A percentile compares a stretch with the other conserved stretches of the same genome.
phyloP scores from a whole-genome alignment of 2,113 vertebrate genomes.

The Bettongia penicillata region DNA sequence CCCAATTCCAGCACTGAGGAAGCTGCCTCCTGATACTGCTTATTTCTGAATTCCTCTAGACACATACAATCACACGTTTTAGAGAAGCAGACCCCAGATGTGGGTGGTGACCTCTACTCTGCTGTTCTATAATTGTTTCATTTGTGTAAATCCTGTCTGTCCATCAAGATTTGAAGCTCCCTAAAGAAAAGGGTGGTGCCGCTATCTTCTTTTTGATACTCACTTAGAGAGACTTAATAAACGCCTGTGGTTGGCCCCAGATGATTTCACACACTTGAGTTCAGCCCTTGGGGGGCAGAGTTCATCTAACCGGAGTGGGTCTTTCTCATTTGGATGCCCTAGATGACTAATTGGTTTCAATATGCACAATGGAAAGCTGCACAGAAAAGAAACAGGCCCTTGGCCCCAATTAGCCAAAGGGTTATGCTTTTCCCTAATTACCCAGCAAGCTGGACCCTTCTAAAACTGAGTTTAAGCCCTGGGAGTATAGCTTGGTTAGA shows the following conservation, averaged over 20 bases:
- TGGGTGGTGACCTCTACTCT: not conserved
- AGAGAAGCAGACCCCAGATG: not conserved
- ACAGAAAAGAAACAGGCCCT: slow-evolving; percentile 36
- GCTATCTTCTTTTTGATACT: slow-evolving; percentile 20
- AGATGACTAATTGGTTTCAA: slow-evolving; percentile 28
- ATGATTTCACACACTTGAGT: slow-evolving; percentile 33
- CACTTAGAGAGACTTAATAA: slow-evolving; percentile 31
- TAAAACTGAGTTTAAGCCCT: slow-evolving; percentile 30
- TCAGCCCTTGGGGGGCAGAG: slow-evolving; percentile 6
- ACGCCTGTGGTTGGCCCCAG: not conserved
- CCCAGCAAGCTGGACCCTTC: not conserved
- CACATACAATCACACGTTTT: not conserved
- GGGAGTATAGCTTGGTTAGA: slow-evolving; percentile 40
- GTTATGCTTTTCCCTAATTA: slow-evolving; percentile 52
- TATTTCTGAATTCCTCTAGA: not conserved
- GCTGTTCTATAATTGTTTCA: not conserved
- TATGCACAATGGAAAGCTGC: slow-evolving; percentile 35
- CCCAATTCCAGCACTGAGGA: not conserved
- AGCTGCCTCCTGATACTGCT: not conserved
- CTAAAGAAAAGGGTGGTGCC: slow-evolving; percentile 17
- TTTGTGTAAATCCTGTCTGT: slow-evolving; percentile 30
- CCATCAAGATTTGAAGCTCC: not conserved
- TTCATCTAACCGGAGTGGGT: slow-evolving; percentile 43
- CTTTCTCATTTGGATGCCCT: slow-evolving; percentile 24
- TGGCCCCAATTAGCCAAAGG: slow-evolving; percentile 25